phyloP scores from a whole-genome alignment of 2,888 invertebrate species.

The Drosophila recens region DNA sequence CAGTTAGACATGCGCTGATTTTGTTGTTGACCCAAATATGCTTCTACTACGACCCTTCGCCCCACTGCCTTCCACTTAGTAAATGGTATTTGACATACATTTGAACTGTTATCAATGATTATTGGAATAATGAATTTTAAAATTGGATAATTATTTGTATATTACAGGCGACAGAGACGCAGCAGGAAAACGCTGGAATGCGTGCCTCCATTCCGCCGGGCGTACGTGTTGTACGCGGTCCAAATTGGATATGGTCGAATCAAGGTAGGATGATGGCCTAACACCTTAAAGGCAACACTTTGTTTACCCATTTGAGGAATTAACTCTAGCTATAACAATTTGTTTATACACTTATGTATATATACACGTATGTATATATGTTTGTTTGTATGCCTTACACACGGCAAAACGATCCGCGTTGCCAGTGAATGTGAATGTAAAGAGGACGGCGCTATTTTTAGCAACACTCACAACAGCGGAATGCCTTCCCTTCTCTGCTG shows the following conservation, averaged over 20 bases:
- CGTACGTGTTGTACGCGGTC: conserved; percentile 91
- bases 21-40: conserved; percentile 54
- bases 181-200: conserved; percentile 63
- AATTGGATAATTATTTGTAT: conserved; percentile 31
- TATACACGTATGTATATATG: not conserved
- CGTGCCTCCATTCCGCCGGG: conserved; percentile 88
- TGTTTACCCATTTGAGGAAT: conserved; percentile 62
- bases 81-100: conserved; percentile 45
- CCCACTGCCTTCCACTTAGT: not conserved
- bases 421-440: conserved; percentile 70
- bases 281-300: conserved; percentile 23
- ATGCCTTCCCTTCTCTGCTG: conserved; percentile 61
- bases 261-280: conserved; percentile 86
- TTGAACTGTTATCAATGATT: conserved; percentile 27
- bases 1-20: conserved; percentile 75
- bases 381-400: conserved; percentile 15
- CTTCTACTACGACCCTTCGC: not conserved
- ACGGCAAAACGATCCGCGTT: conserved; percentile 44
- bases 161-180: conserved; percentile 44
- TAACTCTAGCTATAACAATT: conserved; percentile 63
- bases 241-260: conserved; percentile 93
- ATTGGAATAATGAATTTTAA: conserved; percentile 10
- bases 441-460: conserved; percentile 72
- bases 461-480: conserved; percentile 65
- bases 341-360: conserved; percentile 51